Evolutionary conservation across 2,113 vertebrate species (phyloP).

Genomic region (Oxyruncus cristatus): DNA sequence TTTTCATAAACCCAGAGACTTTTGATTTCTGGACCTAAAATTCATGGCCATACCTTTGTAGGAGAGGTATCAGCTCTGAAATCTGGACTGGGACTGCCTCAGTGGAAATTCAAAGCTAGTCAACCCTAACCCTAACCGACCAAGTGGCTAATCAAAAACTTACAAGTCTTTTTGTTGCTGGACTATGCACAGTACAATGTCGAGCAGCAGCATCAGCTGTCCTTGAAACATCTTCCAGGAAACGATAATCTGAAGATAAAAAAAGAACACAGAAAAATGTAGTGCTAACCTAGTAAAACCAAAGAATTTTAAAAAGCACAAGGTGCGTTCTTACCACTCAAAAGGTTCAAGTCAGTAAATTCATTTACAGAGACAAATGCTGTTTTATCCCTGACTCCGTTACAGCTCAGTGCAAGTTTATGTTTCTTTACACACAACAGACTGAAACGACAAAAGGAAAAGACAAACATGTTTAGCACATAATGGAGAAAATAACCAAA

Average conservation of each 20-base stretch:
- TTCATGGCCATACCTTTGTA: background rate
- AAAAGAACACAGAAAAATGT: background rate
- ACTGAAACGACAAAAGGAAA: constrained; percentile 67
- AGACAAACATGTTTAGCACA: background rate
- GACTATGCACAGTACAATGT: constrained; percentile 69
- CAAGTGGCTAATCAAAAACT: background rate
- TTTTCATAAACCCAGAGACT: background rate
- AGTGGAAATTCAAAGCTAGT: background rate
- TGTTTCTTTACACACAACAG: constrained; percentile 91
- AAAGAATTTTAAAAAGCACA: background rate
- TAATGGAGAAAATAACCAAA: background rate
- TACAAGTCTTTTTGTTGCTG: constrained; percentile 70
- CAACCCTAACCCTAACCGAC: background rate
- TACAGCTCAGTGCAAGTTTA: constrained; percentile 83
- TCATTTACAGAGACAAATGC: constrained; percentile 82
- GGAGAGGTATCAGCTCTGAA: background rate
- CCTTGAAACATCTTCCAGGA: constrained; percentile 91
- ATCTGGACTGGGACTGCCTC: background rate
- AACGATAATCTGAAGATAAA: constrained; percentile 86
- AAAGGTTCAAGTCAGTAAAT: constrained; percentile 88
- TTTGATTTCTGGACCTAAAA: background rate
- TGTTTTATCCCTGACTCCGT: constrained; percentile 88
- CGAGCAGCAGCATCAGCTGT: constrained; percentile 84
- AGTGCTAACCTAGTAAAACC: background rate
- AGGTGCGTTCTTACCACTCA: constrained; percentile 81